Conservation (phyloP, 92 coral and sea anemone genomes). For the Diadumene lineata region DNA sequence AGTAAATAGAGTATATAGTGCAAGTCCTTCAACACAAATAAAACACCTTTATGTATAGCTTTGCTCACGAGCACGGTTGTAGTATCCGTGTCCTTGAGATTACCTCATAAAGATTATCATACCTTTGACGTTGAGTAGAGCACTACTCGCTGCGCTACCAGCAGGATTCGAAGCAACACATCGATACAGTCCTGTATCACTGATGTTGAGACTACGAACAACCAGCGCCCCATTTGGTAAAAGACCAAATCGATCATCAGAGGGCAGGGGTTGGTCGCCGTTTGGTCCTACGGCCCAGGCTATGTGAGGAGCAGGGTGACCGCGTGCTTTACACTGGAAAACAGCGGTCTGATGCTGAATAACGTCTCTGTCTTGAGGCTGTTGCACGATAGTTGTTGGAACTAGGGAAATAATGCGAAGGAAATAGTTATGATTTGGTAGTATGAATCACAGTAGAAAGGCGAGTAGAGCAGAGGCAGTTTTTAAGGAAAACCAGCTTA, state of each 20-base stretch:
- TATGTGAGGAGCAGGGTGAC: conserved; percentile 96
- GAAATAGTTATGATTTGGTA: too few relatives aligned
- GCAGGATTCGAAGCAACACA: conserved; percentile 93
- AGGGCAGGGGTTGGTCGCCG: conserved; percentile 89
- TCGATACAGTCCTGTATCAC: conserved; percentile 82
- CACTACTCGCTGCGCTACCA: conserved; percentile 70
- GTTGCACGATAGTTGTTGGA: conserved; percentile 66
- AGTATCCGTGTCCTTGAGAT: too few relatives aligned
- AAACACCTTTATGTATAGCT: too few relatives aligned
- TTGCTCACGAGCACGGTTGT: too few relatives aligned
- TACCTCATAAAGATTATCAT: conserved; percentile 6
- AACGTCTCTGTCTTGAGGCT: conserved; percentile 55
- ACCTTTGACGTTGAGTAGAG: conserved; percentile 67
- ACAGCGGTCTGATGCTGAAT: conserved; percentile 82
- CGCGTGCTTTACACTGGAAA: conserved; percentile 92
- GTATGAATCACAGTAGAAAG: background rate
- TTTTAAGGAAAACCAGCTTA: background rate
- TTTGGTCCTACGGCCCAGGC: conserved; percentile 96
- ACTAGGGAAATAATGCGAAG: conserved; percentile 25
- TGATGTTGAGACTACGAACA: conserved; percentile 63
- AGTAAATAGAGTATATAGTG: too few relatives aligned
- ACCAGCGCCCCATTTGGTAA: conserved; percentile 77
- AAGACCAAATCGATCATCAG: conserved; percentile 74
- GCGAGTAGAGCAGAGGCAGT: background rate
- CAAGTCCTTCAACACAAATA: too few relatives aligned